Base-by-base conservation (phyloP, 2,113 vertebrate species). In the Pelusios castaneus region DNA sequence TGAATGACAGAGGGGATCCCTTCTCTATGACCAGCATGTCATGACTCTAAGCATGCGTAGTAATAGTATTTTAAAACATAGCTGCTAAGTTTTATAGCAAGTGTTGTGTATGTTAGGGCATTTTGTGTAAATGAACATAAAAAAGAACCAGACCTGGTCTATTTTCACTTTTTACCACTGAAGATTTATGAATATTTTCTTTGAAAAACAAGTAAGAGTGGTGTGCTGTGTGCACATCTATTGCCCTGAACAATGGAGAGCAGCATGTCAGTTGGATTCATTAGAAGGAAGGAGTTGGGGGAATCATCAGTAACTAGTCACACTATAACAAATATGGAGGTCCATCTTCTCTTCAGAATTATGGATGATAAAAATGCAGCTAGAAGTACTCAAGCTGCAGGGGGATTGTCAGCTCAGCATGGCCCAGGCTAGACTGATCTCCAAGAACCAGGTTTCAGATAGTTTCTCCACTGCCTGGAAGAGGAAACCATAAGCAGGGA, bases 401-500 rank as follows among this genome's bases (percentile, higher is more conserved):
- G 6, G 24, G 25, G 41, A 27, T 45, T 43, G 24, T 27, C 41
- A 43, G 38, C 41, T 75, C 73, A 27, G 41, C 22, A 16, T 75
- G 24, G 73, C 38, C 41, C 73, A 25, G 22, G 25, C 73, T 21
- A 43, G 38, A 4, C 38, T 41, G 73, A 49, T 19, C 70, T 4
- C 25, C 10, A 34, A 43, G 60, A 41, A 41, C 47, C 0, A 0
- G 34, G 34, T 70, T 38, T 22, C 7, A 9, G 49, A 49, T 85
- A 51, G 8, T 56, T 73, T 29, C 43, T n/a, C 43, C 43, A 13
- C 52, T n/a, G 27, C 75, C 27, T 5, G 5, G 54, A 21, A 54
- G 58, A 12, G 0, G 0, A 22, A 27, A 5, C 5, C 38, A 5
- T 27, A 27, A 41, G 31, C 47, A 19, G 0, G 8, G 5, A 6